phyloP scores from a whole-genome alignment of 2,113 vertebrate genomes.

The Tyrannus savana region DNA sequence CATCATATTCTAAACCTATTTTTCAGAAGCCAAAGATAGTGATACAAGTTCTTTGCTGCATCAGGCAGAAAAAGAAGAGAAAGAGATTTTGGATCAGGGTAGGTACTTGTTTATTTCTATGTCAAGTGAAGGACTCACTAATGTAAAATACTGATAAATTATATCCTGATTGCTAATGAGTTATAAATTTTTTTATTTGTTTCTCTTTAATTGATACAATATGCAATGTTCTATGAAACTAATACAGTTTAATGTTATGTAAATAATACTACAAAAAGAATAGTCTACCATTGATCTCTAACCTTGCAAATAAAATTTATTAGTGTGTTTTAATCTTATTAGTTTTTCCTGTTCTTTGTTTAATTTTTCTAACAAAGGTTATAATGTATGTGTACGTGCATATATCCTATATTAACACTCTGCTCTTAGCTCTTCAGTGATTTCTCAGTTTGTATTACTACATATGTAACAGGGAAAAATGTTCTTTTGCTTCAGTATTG shows the following conservation, averaged over 20 bases:
- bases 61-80: conserved; percentile 77
- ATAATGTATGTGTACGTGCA: background rate
- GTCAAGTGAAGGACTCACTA: background rate
- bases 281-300: background rate
- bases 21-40: conserved; percentile 71
- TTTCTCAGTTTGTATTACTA: background rate
- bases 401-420: background rate
- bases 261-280: background rate
- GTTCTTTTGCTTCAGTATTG: background rate
- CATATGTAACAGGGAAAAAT: background rate
- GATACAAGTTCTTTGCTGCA: conserved; percentile 60
- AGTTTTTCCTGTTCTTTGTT: conserved; percentile 3
- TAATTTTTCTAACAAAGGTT: conserved; percentile 3
- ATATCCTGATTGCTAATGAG: background rate
- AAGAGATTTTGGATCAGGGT: conserved; percentile 86
- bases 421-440: background rate
- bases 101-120: conserved; percentile 55
- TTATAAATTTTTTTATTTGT: background rate
- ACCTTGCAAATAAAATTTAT: conserved; percentile 19
- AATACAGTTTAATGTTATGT: background rate
- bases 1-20: background rate
- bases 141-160: background rate
- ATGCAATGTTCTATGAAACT: background rate
- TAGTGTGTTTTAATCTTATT: conserved; percentile 16
- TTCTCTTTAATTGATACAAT: background rate